Conservation (phyloP, 1,140 invertebrate genomes). For the Cryptotermes secundus region DNA sequence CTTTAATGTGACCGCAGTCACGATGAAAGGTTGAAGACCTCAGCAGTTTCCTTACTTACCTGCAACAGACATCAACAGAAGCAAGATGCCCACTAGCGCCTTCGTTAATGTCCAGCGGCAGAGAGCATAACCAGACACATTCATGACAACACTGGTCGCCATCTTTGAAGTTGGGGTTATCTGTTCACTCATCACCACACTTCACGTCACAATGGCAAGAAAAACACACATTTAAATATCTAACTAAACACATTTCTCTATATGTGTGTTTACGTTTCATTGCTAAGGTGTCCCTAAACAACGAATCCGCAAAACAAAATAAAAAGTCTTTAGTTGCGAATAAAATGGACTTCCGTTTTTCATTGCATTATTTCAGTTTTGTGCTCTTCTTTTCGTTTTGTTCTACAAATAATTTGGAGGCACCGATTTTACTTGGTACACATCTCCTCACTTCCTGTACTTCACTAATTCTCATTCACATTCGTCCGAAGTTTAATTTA, state of each 20-base stretch:
- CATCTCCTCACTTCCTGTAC: no score
- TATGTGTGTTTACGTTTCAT: not conserved
- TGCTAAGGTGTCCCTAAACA: not conserved
- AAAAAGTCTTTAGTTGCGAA: not conserved
- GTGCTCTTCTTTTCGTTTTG: not conserved
- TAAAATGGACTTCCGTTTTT: not conserved
- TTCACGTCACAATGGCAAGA: not conserved
- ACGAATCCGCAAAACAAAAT: not conserved
- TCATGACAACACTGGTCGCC: not conserved
- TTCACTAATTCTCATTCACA: no score
- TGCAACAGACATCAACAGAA: not conserved
- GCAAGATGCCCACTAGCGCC: slow-evolving; percentile 2
- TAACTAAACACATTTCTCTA: not conserved
- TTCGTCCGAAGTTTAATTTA: no score
- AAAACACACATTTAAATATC: not conserved
- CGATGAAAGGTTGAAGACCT: not conserved
- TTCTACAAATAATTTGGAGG: not conserved
- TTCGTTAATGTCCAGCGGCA: slow-evolving; percentile 1
- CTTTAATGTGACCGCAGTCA: not conserved
- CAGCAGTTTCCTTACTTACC: not conserved
- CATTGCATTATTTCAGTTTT: not conserved
- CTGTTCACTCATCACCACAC: not conserved
- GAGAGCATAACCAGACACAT: not conserved
- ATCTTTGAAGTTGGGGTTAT: not conserved
- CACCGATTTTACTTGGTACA: no score